Evolutionary conservation across 2,797 vertebrate species (phyloP), one percentile per base, ranked within the genome.

Genomic region (Micropoecilia bifurca): DNA sequence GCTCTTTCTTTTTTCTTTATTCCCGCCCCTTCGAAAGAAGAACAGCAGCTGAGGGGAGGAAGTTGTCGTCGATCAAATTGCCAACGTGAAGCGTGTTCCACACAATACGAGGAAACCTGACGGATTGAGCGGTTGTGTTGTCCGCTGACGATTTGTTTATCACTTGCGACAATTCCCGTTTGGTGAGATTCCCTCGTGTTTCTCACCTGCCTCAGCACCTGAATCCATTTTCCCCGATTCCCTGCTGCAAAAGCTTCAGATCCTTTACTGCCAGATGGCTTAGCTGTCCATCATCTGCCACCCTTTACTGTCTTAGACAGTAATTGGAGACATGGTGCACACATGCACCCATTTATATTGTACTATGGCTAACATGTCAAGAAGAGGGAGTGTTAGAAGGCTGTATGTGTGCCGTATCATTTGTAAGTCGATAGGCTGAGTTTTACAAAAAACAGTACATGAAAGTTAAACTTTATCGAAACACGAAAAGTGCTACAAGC

Each of bases 141-240:
- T 77, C 78, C 77, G 71, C 79, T 83, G 63, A 79, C 81, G 85
- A 90, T 88, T 88, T 88, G 86, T 92, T 90, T 88, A 85, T 92
- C 82, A 78, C 78, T 76, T 82, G 86, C 55, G 71, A 91, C 90
- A 90, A 68, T 82, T 84, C 72, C 81, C 73, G 84, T 92, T 91
- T 91, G 89, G 90, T 89, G 87, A 93, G 90, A 87, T 93, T 93
- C 93, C 89, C 88, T 82, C 89, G 83, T 74, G 85, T 83, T 80
- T 92, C 7, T 53, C 74, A 91, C 90, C 88, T 90, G 87, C 88
- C 84, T 87, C 69, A 20, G 80, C 87, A 85, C 78, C 47, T 1
- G 87, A 88, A 92, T 92, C 90, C 88, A 89, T 93, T 89, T 28
- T 53, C 76, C 76, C 69, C 78, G 47, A 53, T 59, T 87, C 81